Conservation (phyloP, 2,113 vertebrate species). For the Myotis lucifugus region DNA sequence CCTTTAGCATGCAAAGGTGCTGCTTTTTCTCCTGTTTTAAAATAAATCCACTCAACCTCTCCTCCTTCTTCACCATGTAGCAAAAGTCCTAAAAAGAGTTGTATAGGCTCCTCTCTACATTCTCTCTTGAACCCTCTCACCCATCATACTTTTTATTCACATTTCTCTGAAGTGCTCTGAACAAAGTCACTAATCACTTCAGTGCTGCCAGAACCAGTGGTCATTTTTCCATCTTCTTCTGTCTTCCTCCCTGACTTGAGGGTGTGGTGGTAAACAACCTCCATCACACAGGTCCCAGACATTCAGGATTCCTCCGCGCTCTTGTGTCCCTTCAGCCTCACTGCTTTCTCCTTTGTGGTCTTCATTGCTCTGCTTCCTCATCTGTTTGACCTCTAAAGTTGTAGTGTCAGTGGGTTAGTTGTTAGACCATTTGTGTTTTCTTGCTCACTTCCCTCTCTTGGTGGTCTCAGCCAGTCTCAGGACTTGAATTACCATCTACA, state of each 20-base stretch:
- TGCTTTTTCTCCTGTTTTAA: neutral
- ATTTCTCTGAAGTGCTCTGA: neutral
- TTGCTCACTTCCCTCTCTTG: neutral
- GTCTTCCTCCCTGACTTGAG: neutral
- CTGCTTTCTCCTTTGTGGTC: neutral
- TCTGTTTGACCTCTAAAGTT: neutral
- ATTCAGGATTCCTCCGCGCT: too few species aligned
- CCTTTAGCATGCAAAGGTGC: neutral
- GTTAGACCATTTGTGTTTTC: slow-evolving; percentile 11
- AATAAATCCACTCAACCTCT: neutral
- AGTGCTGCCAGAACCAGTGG: neutral
- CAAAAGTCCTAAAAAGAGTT: neutral
- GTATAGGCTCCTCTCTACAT: neutral
- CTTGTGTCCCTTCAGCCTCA: neutral
- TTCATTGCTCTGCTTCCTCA: neutral
- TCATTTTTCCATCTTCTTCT: neutral
- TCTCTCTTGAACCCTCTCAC: neutral
- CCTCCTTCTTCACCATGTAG: neutral
- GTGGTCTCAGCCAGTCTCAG: neutral
- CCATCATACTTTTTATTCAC: neutral
- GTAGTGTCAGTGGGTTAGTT: neutral
- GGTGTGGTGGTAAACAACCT: neutral
- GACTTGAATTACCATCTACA: neutral
- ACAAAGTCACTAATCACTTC: neutral
- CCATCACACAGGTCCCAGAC: neutral